phyloP scores from a whole-genome alignment of 2,888 invertebrate species.

The Andrena camellia region DNA sequence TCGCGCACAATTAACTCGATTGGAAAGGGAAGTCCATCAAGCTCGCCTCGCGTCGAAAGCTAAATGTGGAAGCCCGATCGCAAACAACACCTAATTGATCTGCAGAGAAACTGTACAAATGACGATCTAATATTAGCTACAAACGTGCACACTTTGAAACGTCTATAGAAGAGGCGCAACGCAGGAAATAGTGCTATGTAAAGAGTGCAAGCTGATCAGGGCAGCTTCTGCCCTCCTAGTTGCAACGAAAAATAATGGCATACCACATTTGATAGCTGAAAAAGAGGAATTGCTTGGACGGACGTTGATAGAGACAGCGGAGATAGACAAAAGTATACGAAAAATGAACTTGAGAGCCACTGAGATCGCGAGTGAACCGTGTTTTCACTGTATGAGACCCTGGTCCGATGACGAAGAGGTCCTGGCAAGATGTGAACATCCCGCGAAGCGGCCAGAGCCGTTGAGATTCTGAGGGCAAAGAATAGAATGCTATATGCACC shows the following conservation, averaged over 20 bases:
- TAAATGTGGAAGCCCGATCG: constrained; percentile 50
- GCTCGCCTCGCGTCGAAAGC: constrained; percentile 34
- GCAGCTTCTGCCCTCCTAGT: no score
- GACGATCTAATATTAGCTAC: constrained; percentile 20
- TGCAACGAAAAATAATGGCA: no score
- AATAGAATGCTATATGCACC: constrained; percentile 82
- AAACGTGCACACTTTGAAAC: no score
- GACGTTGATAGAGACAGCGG: no score
- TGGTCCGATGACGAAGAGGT: constrained; percentile 65
- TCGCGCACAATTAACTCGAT: constrained; percentile 51
- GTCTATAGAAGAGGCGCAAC: no score
- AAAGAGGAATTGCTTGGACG: neutral
- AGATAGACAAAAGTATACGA: neutral
- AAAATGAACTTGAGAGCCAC: constrained; percentile 60
- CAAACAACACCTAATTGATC: constrained; percentile 48
- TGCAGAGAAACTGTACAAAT: constrained; percentile 56
- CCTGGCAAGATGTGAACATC: constrained; percentile 42
- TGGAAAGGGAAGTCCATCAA: constrained; percentile 60
- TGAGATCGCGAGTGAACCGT: constrained; percentile 67
- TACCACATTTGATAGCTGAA: neutral
- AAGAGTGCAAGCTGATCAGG: no score
- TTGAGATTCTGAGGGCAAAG: constrained; percentile 68
- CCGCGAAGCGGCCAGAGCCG: constrained; percentile 49
- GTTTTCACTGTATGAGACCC: constrained; percentile 79
- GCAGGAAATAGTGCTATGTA: no score